Percentiles rank a stretch among this genome's conserved stretches.
Evolutionary conservation across 2,113 vertebrate species (phyloP).

Genomic region (Spermophilus dauricus): DNA sequence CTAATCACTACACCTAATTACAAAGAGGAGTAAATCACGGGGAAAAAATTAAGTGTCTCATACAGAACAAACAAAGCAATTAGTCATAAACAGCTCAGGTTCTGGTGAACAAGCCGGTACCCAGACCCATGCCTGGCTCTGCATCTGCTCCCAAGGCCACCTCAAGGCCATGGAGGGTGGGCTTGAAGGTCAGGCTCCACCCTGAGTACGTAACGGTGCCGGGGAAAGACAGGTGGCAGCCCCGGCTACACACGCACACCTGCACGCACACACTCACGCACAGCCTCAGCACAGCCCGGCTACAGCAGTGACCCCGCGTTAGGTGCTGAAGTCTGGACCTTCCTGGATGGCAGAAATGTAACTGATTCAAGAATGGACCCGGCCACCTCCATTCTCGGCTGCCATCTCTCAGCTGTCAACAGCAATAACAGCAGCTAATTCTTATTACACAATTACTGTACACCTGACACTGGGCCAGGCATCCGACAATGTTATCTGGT

Average conservation of each 20-base stretch:
- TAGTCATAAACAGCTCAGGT: slow-evolving; percentile 76
- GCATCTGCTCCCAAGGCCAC: neutral
- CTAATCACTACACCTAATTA: slow-evolving; percentile 85
- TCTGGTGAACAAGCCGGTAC: slow-evolving; percentile 33
- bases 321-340: neutral
- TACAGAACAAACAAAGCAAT: slow-evolving; percentile 83
- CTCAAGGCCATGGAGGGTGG: rapidly evolving
- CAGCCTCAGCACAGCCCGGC: neutral
- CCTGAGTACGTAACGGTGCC: neutral
- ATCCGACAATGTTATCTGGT: no score
- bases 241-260: neutral
- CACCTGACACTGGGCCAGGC: neutral
- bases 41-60: slow-evolving; percentile 79
- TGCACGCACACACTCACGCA: rapidly evolving
- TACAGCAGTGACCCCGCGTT: neutral
- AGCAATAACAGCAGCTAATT: neutral
- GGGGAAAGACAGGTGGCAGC: neutral
- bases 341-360: neutral
- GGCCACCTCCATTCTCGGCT: neutral
- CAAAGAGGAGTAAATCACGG: slow-evolving; percentile 79
- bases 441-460: neutral
- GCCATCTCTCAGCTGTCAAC: neutral
- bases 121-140: neutral
- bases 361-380: neutral
- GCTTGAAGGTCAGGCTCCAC: neutral